These are phyloP conservation scores for Pteropus rufus DNA, from an alignment of 2,797 vertebrate genomes.

Conservation along the genomic window DNA sequence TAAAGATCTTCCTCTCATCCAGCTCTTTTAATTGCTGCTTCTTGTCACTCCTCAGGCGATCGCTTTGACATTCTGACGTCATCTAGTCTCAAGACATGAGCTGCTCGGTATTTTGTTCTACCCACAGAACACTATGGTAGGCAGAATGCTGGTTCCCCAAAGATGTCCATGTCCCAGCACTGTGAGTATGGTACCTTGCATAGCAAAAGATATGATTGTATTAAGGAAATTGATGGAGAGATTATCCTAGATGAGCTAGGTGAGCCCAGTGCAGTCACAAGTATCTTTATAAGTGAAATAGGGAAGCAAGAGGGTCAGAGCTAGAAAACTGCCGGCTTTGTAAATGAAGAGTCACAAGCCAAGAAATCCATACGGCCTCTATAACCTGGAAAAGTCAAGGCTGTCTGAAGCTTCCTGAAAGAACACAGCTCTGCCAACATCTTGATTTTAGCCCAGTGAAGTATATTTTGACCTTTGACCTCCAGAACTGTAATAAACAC, in stretches of 20 bases:
- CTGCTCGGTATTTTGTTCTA: background rate
- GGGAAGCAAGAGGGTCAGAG: background rate
- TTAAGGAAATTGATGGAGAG: background rate
- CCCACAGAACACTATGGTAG: background rate
- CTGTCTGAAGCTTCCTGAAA: background rate
- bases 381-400: background rate
- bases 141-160: background rate
- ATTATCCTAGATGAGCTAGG: background rate
- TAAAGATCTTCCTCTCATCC: background rate
- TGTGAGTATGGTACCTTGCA: background rate
- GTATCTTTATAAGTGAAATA: background rate
- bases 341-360: background rate
- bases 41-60: background rate
- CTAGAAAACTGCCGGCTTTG: background rate
- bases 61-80: slow-evolving; percentile 10
- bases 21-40: background rate
- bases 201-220: background rate
- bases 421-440: background rate
- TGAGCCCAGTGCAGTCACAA: background rate
- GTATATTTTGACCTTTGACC: background rate
- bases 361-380: background rate
- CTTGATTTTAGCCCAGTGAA: background rate
- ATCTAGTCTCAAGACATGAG: background rate
- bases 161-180: background rate
- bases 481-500: background rate